Evolutionary conservation across 2,888 invertebrate genomes (phyloP), one percentile per base, ranked within the genome.

Genomic region (Pammene aurita): DNA sequence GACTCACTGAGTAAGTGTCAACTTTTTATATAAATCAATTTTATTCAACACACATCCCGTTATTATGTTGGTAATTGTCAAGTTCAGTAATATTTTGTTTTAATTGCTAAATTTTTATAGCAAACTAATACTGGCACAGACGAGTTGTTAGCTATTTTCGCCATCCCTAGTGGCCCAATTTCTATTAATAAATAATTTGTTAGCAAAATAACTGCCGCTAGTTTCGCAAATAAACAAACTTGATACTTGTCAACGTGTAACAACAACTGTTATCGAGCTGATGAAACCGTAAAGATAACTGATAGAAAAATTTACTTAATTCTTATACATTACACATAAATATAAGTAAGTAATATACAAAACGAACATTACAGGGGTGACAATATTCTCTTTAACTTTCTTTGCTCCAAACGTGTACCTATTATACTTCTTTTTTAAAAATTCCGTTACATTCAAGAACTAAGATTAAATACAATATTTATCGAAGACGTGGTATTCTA

Each of bases 1-100:
- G 80, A 66, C 73, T 82, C 86, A 71, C 77, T 92, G 75, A 86
- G 92, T 92, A 78, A 89, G 92, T 88, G 72, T 60, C 26, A 44
- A 70, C 55, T 66, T 52, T 66, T 66, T 34, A 66, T 66, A 61
- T 58, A 56, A 44, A 57, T 1, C 34, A 14, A 52, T 26, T 52
- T 48, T n/a, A 55, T 13, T 14, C 48, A 10, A 7, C 50, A 41
- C 26, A 13, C n/a, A 41, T 11, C 0, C n/a, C 5, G 10, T 13
- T 41, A 14, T 18, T 4, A 16, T 7, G 2, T 46, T 52, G 6
- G 54, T 16, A 41, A 46, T 10, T 10, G 13, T 14, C 16, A 35
- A 35, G 42, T 38, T 55, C 11, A 26, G 26, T 61, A 38, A 61
- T 44, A 35, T 26, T 61, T 60, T 55, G 5, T 58, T 54, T 42